A percentile compares a stretch with the other conserved stretches of the same genome.
Conservation (phyloP, 2,113 vertebrate genomes). For the Macrotus californicus region DNA sequence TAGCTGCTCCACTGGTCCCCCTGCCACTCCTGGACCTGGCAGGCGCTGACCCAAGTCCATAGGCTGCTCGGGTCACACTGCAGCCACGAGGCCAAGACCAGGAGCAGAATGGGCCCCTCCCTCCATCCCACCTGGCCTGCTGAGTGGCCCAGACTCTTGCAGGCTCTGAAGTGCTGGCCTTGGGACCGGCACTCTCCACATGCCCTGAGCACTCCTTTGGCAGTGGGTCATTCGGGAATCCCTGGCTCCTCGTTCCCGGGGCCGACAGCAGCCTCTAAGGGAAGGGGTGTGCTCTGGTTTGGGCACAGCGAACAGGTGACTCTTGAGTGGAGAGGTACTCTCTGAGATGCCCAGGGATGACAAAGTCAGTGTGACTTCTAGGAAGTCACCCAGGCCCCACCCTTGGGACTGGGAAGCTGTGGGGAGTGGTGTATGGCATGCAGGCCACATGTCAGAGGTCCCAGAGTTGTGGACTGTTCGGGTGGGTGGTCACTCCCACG, state of each 20-base stretch:
- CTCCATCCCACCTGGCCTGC: neutral
- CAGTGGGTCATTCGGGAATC: neutral
- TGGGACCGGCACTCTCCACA: neutral
- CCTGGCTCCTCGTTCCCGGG: neutral
- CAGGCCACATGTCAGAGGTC: neutral
- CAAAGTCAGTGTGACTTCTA: neutral
- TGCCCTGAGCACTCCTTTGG: neutral
- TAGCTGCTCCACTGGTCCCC: too few relatives aligned
- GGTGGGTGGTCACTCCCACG: neutral
- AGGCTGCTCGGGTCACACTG: too few relatives aligned
- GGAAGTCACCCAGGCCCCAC: neutral
- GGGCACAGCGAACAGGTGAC: neutral
- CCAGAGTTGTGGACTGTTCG: neutral
- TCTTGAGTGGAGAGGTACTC: neutral
- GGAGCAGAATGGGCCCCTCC: neutral
- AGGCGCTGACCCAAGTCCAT: neutral
- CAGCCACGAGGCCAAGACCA: neutral
- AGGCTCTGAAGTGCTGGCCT: neutral
- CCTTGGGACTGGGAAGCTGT: neutral
- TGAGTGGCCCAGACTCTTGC: neutral
- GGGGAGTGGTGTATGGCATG: neutral
- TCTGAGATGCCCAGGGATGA: neutral
- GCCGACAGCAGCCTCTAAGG: neutral
- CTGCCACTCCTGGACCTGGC: neutral
- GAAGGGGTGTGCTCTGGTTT: neutral